A percentile compares a stretch with the other conserved stretches of the same genome.
Conservation (phyloP, 2,888 invertebrate genomes). For the Nephrotoma appendiculata region DNA sequence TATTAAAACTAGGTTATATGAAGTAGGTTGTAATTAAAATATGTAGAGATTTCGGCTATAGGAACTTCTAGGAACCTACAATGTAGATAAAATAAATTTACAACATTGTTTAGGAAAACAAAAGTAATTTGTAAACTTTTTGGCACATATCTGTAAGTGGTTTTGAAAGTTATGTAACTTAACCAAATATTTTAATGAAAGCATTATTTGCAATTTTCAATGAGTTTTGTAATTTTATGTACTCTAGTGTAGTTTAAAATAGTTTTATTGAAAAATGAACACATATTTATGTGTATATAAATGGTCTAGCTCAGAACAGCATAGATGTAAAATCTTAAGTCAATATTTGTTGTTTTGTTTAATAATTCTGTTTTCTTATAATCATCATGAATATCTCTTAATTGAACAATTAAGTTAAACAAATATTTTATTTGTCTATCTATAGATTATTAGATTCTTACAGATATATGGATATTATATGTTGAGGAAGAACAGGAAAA, state of each 20-base stretch:
- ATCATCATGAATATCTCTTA: background rate
- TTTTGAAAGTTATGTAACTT: background rate
- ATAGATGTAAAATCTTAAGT: background rate
- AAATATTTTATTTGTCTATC: background rate
- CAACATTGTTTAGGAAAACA: background rate
- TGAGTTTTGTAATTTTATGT: background rate
- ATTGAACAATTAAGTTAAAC: background rate
- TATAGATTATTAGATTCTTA: background rate
- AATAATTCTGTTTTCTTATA: background rate
- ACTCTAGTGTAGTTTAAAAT: background rate
- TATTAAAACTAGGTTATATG: too few species aligned
- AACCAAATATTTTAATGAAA: background rate
- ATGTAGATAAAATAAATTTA: background rate
- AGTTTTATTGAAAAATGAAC: background rate
- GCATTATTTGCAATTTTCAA: background rate
- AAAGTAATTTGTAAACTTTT: background rate
- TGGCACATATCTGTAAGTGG: background rate
- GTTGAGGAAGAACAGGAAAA: background rate
- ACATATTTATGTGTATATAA: background rate
- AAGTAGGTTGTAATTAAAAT: too few species aligned
- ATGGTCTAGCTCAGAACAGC: background rate
- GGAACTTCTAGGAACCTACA: background rate
- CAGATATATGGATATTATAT: background rate
- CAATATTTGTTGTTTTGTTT: background rate
- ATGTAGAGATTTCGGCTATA: too few species aligned